phyloP scores from a whole-genome alignment of 92 coral and sea anemone species.

The Porites cylindrica region DNA sequence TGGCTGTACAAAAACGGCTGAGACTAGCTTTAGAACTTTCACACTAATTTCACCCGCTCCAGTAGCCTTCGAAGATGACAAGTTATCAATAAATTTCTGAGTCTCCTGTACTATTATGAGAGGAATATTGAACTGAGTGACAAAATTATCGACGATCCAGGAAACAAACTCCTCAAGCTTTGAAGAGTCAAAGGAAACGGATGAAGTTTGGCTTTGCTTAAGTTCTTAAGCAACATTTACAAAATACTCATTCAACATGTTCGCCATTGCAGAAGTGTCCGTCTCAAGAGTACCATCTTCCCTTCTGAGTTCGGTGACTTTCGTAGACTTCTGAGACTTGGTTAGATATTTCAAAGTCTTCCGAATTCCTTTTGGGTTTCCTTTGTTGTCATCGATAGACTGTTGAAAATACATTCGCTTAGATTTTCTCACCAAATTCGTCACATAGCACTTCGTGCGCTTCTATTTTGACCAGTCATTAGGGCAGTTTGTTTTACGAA shows the following conservation, averaged over 20 bases:
- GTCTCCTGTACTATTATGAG: too few species aligned
- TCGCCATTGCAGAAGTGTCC: constrained; percentile 53
- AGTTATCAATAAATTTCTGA: too few species aligned
- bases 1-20: too few species aligned
- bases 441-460: constrained; percentile 58
- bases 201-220: too few species aligned
- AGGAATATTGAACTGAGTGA: too few species aligned
- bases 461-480: constrained; percentile 48
- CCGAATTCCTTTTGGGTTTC: constrained; percentile 51
- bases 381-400: constrained; percentile 55
- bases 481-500: constrained; percentile 37
- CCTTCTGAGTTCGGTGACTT: constrained; percentile 39
- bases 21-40: too few species aligned
- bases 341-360: constrained; percentile 56
- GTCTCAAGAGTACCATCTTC: constrained; percentile 39
- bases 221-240: constrained; percentile 16
- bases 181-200: too few species aligned
- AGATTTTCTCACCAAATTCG: constrained; percentile 53
- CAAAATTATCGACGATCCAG: too few species aligned
- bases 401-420: constrained; percentile 55
- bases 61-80: too few species aligned
- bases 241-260: constrained; percentile 55
- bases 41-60: too few species aligned
- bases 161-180: too few species aligned
- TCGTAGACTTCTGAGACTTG: constrained; percentile 45